Evolutionary conservation across 2,888 invertebrate species (phyloP).

Genomic region (Bombylius discolor): DNA sequence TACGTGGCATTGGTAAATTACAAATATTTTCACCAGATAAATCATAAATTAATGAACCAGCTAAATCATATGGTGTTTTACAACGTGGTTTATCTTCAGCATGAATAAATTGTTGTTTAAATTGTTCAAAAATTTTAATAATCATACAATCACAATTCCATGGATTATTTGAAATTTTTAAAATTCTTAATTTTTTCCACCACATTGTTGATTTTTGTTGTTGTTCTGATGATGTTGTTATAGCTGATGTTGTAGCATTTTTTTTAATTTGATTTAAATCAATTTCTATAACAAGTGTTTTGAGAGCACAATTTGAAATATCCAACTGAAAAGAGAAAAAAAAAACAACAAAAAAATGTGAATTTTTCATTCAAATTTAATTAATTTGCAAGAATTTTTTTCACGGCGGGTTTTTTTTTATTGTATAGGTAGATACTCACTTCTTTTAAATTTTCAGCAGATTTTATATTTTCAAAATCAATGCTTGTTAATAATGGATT

Average conservation of each 20-base stretch:
- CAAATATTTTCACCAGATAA: conserved; percentile 18
- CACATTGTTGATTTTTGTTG: conserved; percentile 15
- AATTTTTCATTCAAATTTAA: background rate
- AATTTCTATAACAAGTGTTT: conserved; percentile 26
- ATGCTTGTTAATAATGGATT: conserved; percentile 23
- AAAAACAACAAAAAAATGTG: no score
- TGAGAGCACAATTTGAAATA: conserved; percentile 47
- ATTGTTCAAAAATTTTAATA: conserved; percentile 25
- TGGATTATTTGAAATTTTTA: conserved; percentile 49
- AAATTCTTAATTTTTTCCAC: conserved; percentile 38
- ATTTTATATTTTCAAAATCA: conserved; percentile 27
- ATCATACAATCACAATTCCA: conserved; percentile 50
- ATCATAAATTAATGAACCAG: conserved; percentile 25
- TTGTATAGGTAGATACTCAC: conserved; percentile 15
- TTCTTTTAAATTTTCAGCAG: conserved; percentile 23
- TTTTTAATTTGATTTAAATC: background rate
- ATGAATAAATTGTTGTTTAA: background rate
- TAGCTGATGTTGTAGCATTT: background rate
- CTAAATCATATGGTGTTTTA: conserved; percentile 28
- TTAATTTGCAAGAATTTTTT: no score
- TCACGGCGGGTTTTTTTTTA: no score
- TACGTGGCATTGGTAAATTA: conserved; percentile 4
- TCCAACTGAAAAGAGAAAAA: conserved; percentile 41
- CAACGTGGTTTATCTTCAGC: conserved; percentile 23
- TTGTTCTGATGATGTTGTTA: background rate